Evolutionary conservation across 2,797 vertebrate species (phyloP), one percentile per base, ranked within the genome.

Genomic region (Melopsittacus undulatus): DNA sequence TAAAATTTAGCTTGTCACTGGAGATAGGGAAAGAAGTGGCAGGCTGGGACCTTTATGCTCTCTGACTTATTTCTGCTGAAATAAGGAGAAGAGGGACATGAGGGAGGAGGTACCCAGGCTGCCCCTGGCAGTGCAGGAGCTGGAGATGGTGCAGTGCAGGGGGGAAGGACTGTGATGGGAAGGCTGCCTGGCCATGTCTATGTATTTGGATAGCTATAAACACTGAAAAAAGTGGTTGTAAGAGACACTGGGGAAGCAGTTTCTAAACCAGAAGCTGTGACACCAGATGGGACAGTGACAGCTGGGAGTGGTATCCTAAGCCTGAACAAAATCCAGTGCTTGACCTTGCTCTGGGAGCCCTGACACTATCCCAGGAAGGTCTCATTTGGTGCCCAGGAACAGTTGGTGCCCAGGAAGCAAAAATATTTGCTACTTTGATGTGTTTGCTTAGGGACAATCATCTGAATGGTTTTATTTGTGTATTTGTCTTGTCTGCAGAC

Each of bases 401-500:
- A 6, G 5, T 11, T 87, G 68, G n/a, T 27, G 6, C 34, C 61
- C 1, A 4, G 29, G 43, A 90, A 69, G 34, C 23, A 75, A 61
- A 89, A 62, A 5, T 21, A 34, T 63, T 83, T 90, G 27, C 52
- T 69, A 4, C n/a, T 75, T 77, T 23, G 21, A 4, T 56, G 45
- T 15, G 16, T 78, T 80, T 89, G 20, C 32, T 84, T 56, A 23
- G 61, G 54, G 62, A 40, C 1, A 2, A 4, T 66, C 5, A n/a
- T 73, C 54, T 80, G 52, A 89, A 57, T 32, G 8, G 1, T 36
- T 85, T 88, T 63, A 14, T 91, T 38, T 52, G 29, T 85, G 11
- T 49, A 5, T 87, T 76, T 81, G 18, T 81, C 69, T 92, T 88
- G 11, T n/a, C 85, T 83, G 36, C 97, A 98, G 98, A 96, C 86